phyloP scores from a whole-genome alignment of 2,113 vertebrate genomes.

The Rhombomys opimus region DNA sequence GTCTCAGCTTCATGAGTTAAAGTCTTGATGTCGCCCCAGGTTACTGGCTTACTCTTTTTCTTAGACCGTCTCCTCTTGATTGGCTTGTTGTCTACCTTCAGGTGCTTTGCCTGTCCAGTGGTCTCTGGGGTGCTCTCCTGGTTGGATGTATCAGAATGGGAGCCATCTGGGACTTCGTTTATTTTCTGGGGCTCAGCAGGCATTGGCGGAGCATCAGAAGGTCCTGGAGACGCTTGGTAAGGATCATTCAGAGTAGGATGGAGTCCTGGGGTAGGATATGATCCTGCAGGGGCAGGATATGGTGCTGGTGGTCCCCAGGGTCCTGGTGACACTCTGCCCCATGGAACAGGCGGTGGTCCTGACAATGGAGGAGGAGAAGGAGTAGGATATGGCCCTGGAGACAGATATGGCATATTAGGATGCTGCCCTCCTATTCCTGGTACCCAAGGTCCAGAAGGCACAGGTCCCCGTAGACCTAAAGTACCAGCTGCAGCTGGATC shows the following conservation, averaged over 20 bases:
- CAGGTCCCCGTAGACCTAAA: constrained; percentile 88
- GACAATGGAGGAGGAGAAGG: constrained; percentile 88
- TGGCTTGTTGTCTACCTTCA: neutral
- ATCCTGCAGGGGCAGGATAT: constrained; percentile 86
- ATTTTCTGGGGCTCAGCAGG: neutral
- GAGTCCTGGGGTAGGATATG: constrained; percentile 88
- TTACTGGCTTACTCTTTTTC: neutral
- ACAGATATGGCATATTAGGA: constrained; percentile 88
- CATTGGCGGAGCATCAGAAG: constrained; percentile 30
- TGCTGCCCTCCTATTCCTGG: constrained; percentile 89
- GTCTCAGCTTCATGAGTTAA: neutral
- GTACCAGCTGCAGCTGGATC: constrained; percentile 87
- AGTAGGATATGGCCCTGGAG: constrained; percentile 87
- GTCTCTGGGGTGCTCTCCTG: neutral
- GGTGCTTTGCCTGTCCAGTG: neutral
- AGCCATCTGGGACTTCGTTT: neutral
- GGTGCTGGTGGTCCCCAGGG: constrained; percentile 89
- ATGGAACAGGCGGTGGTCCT: constrained; percentile 87
- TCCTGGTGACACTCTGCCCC: constrained; percentile 89
- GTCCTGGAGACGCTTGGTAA: constrained; percentile 88
- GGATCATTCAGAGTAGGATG: constrained; percentile 87
- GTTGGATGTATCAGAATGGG: neutral
- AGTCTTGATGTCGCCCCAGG: neutral
- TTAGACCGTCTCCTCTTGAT: neutral
- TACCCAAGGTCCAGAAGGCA: constrained; percentile 89